These are phyloP conservation scores for Hemicentrotus pulcherrimus DNA, from an alignment of 35 echinoderm and acorn worm genomes.

Conservation along the genomic window DNA sequence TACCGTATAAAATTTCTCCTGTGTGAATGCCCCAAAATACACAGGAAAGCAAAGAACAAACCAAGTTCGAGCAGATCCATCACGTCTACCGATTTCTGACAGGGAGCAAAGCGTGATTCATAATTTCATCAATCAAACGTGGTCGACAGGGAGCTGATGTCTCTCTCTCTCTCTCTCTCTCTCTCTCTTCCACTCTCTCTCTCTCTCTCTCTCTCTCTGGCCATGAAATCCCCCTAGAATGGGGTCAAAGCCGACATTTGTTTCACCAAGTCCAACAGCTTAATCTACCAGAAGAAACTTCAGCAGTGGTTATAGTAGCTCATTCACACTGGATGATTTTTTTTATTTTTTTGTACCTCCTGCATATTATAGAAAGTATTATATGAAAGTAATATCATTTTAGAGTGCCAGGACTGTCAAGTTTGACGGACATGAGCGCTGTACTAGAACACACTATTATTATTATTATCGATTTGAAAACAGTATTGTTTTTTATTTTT, in stretches of 20 bases:
- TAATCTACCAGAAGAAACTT: neutral
- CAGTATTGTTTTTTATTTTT: too few relatives aligned
- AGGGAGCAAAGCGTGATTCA: slow-evolving; percentile 1
- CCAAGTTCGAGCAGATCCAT: neutral
- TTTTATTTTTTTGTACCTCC: too few relatives aligned
- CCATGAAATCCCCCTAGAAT: neutral
- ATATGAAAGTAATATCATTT: too few relatives aligned
- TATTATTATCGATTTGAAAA: too few relatives aligned
- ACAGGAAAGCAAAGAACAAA: neutral
- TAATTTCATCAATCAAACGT: neutral
- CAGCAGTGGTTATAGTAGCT: neutral
- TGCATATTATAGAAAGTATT: too few relatives aligned
- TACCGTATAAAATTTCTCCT: too few relatives aligned
- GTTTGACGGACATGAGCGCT: too few relatives aligned
- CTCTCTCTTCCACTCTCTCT: neutral
- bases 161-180: neutral
- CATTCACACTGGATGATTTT: too few relatives aligned
- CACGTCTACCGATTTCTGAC: neutral
- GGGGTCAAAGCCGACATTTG: neutral
- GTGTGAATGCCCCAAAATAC: neutral
- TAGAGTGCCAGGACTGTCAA: too few relatives aligned
- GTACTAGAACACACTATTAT: too few relatives aligned
- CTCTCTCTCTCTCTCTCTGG: neutral
- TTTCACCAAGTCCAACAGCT: neutral
- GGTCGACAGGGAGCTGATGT: neutral